Evolutionary conservation across 1,140 invertebrate species (phyloP).

Genomic region (Hycleus cichorii): DNA sequence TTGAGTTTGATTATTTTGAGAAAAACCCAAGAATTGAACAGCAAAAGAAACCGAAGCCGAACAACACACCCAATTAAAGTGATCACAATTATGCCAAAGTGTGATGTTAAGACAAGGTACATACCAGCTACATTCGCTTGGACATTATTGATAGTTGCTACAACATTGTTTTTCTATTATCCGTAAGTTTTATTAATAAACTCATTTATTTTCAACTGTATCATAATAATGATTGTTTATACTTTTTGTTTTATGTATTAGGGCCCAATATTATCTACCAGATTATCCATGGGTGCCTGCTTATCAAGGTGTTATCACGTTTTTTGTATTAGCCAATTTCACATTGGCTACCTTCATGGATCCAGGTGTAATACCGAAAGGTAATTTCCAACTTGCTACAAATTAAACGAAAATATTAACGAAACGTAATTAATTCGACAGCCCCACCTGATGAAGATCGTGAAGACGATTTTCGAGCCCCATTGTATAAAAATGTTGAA

Average conservation of each 20-base stretch:
- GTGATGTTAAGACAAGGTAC: conserved; percentile 86
- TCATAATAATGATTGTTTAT: conserved; percentile 15
- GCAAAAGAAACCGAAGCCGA: too few relatives aligned
- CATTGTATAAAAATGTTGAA: conserved; percentile 96
- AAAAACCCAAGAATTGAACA: conserved; percentile 29
- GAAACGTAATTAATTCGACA: conserved; percentile 38
- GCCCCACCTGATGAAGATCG: conserved; percentile 93
- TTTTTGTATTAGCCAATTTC: conserved; percentile 97
- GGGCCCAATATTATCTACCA: conserved; percentile 77
- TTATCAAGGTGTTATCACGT: conserved; percentile 87
- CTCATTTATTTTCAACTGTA: background rate
- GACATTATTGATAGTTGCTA: conserved; percentile 83
- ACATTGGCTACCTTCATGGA: conserved; percentile 98
- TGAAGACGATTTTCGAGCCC: conserved; percentile 95
- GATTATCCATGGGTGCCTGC: conserved; percentile 83
- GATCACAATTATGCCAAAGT: conserved; percentile 73
- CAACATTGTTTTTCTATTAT: conserved; percentile 91
- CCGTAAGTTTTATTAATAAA: conserved; percentile 69
- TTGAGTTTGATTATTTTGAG: conserved; percentile 24
- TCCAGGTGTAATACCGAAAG: conserved; percentile 97
- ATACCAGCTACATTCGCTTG: conserved; percentile 95
- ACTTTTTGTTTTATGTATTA: conserved; percentile 41
- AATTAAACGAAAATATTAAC: conserved; percentile 7
- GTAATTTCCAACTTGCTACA: conserved; percentile 47
- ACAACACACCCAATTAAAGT: too few relatives aligned